Evolutionary conservation across 2,797 vertebrate species (phyloP).

Genomic region (Carapus acus): DNA sequence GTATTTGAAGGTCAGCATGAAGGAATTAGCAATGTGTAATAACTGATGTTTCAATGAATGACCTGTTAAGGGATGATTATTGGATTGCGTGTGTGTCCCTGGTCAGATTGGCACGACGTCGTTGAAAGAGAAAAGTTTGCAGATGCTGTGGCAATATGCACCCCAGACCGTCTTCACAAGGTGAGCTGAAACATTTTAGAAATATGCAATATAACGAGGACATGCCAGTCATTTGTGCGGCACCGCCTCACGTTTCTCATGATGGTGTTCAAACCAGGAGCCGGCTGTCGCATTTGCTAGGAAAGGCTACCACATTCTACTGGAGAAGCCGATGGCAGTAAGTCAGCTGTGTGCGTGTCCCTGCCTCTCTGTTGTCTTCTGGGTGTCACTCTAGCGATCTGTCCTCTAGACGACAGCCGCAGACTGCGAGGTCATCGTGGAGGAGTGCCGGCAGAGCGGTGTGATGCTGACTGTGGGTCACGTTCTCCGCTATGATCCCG

Average conservation of each 20-base stretch:
- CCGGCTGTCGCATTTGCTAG: slow-evolving; percentile 73
- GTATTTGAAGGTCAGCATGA: slow-evolving; percentile 62
- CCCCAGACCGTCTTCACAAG: slow-evolving; percentile 71
- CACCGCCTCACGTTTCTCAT: too few species aligned
- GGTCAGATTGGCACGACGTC: slow-evolving; percentile 64
- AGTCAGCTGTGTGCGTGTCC: slow-evolving; percentile 45
- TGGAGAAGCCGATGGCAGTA: slow-evolving; percentile 83
- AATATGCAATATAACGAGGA: background rate
- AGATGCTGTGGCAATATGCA: slow-evolving; percentile 70
- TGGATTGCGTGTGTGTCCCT: slow-evolving; percentile 15
- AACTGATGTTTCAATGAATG: background rate
- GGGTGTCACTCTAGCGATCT: background rate
- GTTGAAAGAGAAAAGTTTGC: slow-evolving; percentile 70
- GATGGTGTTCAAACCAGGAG: slow-evolving; percentile 65
- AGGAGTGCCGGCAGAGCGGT: slow-evolving; percentile 63
- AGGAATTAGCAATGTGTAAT: background rate
- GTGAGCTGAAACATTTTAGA: slow-evolving; percentile 34
- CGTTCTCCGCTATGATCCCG: slow-evolving; percentile 76
- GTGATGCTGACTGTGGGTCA: slow-evolving; percentile 79
- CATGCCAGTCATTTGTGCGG: too few species aligned
- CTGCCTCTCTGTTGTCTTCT: background rate
- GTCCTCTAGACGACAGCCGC: slow-evolving; percentile 64
- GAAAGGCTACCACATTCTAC: slow-evolving; percentile 75
- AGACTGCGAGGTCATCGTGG: slow-evolving; percentile 74
- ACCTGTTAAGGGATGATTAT: background rate